These are phyloP conservation scores for Stegostoma tigrinum DNA, from an alignment of 2,113 vertebrate genomes.

Conservation along the genomic window DNA sequence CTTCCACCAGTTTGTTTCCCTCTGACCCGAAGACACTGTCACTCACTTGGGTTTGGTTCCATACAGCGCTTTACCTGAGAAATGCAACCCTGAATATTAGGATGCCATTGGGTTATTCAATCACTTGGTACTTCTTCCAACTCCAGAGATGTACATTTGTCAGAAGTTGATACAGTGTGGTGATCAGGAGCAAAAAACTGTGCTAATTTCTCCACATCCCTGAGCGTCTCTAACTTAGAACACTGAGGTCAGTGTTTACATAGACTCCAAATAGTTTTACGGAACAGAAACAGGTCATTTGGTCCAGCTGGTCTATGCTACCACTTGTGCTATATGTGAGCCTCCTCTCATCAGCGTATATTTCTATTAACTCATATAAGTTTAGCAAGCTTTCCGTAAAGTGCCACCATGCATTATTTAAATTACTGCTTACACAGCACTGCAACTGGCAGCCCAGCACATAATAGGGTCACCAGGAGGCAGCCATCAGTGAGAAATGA, in stretches of 20 bases:
- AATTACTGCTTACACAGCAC: neutral
- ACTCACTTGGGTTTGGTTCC: neutral
- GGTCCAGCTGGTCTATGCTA: neutral
- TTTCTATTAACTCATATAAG: neutral
- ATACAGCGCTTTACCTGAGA: neutral
- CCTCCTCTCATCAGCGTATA: neutral
- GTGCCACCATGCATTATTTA: neutral
- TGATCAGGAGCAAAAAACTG: neutral
- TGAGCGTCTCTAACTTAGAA: neutral
- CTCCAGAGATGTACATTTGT: neutral
- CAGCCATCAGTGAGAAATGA: neutral
- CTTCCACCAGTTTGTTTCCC: neutral
- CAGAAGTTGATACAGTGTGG: neutral
- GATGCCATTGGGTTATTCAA: neutral
- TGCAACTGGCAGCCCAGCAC: neutral
- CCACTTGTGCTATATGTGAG: neutral
- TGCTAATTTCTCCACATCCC: neutral
- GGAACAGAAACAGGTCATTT: neutral
- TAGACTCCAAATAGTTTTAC: neutral
- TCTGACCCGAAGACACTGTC: neutral
- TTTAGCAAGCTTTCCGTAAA: neutral
- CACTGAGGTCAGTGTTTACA: neutral
- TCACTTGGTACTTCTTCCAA: neutral
- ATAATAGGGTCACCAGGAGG: neutral
- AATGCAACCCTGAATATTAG: neutral